Base-by-base conservation (phyloP, 2,797 vertebrate genomes). In the Natrix natrix region DNA sequence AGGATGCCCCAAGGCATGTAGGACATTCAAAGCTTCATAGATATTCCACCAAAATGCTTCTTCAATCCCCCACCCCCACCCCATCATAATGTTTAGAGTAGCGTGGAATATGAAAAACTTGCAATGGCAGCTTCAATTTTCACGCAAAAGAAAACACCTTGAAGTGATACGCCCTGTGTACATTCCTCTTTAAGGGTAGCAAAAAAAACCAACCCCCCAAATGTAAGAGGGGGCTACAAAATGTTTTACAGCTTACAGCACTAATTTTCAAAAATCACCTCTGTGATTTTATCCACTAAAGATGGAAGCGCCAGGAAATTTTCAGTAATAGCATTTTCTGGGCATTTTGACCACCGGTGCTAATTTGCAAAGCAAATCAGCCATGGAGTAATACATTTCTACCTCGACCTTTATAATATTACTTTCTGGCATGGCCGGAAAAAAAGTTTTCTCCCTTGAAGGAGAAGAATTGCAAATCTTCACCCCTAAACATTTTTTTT, bases 241-340 rank as follows among this genome's bases (percentile, higher is more conserved):
- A 63, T 88, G 87, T 0, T 93, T 86, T 92, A 56, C 96, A 69
- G 92, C 83, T 95, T 95, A 92, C 60, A 92, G 89, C 90, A 37
- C 95, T 97, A 95, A 98, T 97, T 97, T 97, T 97, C 96, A 96
- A 96, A 97, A 97, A 92, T 96, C 90, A 94, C 95, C 93, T 90
- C 95, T 96, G 69, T 28, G 92, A 94, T 94, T 61, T 0, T 13
- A 87, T 88, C 90, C 93, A 88, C 91, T 93, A 91, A 93, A 78
- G 93, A 94, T 59, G 43, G 57, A 91, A 92, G 95, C 97, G 97
- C 96, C 92, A 93, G 89, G 95, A 94, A 94, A 96, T 96, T 96
- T 95, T 91, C 96, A 28, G 92, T 97, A 97, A 97, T 97, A 97
- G 97, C 97, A 96, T 96, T 98, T 97, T 96, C 96, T 95, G 96